Base-by-base conservation (phyloP, 1,140 invertebrate species). In the Cotesia chilonis region DNA sequence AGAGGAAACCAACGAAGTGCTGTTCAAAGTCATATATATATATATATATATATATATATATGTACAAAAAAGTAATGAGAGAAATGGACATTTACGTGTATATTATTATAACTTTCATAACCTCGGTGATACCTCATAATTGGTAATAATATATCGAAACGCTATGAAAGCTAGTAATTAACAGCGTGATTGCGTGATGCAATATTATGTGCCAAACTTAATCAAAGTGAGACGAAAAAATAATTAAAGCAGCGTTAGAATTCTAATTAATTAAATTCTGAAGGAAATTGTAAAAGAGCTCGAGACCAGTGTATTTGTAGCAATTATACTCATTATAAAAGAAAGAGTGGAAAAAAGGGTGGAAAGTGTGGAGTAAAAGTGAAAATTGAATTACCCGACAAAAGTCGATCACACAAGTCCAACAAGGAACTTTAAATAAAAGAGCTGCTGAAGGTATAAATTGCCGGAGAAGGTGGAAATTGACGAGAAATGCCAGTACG, bases 401-500 rank as follows among this genome's bases (percentile, higher is more conserved):
- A 52, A 68, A 68, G 65, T 72, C 71, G 54, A 72, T 68, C 57
- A 52, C 41, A 61, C 28, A 17, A 37, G n/a, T 37, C 59, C 65
- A 10, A 72, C 71, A 72, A 72, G 57, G 38, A 72, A 37, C 61
- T 72, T 63, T 57, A 41, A 71, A 72, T 72, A 68, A 72, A 72
- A 68, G 63, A 61, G 41, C 65, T 41, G 41, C 65, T 61, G 60
- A 71, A n/a, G 37, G 61, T 20, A 69, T 28, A 38, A 61, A 60
- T 17, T 55, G 54, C 54, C 37, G 52, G 36, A 70, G 57, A 37
- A 38, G 41, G 28, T 68, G 73, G 37, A 52, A 70, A 74, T 67
- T 71, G 72, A 74, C 52, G 64, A 71, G 60, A 60, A 73, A 74
- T 74, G n/a, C 64, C 63, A 64, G 61, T 51, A 67, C 64, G 71